phyloP scores from a whole-genome alignment of 1,140 invertebrate genomes.

The Teleopsis dalmanni region DNA sequence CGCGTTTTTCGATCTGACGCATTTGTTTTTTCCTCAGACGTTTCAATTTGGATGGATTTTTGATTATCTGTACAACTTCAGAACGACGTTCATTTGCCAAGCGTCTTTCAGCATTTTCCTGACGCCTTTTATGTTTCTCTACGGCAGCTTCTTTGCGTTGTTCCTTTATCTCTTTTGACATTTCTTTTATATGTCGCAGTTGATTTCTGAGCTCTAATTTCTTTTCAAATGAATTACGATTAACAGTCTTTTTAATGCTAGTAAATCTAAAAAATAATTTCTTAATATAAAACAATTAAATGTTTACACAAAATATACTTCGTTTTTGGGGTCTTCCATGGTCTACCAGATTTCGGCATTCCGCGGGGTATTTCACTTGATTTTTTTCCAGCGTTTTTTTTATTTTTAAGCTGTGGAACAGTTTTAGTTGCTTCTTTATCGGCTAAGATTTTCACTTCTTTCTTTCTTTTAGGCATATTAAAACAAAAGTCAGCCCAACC shows the following conservation, averaged over 20 bases:
- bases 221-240: constrained; percentile 56
- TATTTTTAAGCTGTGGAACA: not conserved
- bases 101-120: constrained; percentile 61
- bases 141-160: constrained; percentile 56
- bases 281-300: not conserved
- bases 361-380: constrained; percentile 46
- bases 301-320: constrained; percentile 45
- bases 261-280: constrained; percentile 52
- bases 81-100: constrained; percentile 68
- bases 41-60: constrained; percentile 73
- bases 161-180: constrained; percentile 57
- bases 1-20: constrained; percentile 69
- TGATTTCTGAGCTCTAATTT: constrained; percentile 59
- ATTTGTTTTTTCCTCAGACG: constrained; percentile 81
- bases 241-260: constrained; percentile 60
- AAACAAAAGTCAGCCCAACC: no score
- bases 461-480: no score
- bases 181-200: constrained; percentile 60
- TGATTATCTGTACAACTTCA: constrained; percentile 80
- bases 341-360: constrained; percentile 66
- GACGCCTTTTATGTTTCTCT: constrained; percentile 56
- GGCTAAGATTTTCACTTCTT: not conserved
- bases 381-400: constrained; percentile 16
- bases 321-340: constrained; percentile 65
- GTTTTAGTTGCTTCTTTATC: not conserved